Evolutionary conservation across 2,888 invertebrate genomes (phyloP).

Genomic region (Rhamphomyia laevipes): DNA sequence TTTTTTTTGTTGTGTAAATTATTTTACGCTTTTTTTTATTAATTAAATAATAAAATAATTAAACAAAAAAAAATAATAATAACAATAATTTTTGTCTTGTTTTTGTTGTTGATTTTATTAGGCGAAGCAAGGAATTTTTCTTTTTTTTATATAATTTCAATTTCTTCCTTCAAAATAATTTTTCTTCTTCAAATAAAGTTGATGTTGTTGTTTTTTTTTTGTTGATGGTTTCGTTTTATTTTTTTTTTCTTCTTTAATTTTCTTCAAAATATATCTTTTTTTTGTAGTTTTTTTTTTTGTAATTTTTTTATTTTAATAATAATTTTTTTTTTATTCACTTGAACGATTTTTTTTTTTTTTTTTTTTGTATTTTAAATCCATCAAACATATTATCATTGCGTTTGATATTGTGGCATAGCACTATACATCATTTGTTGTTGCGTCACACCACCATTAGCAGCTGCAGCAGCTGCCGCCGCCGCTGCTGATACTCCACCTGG

Average conservation of each 20-base stretch:
- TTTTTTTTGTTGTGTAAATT: too few relatives aligned
- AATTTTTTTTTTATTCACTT: neutral
- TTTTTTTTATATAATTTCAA: too few relatives aligned
- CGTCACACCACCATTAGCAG: slow-evolving; percentile 44
- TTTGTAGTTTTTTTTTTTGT: neutral
- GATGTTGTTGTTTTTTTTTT: too few relatives aligned
- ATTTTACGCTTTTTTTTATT: too few relatives aligned
- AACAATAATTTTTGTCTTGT: too few relatives aligned
- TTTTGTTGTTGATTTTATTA: too few relatives aligned
- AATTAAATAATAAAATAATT: too few relatives aligned
- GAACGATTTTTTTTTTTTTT: neutral
- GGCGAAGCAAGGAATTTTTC: too few relatives aligned
- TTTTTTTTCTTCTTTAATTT: neutral
- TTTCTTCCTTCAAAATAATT: too few relatives aligned
- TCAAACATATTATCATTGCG: slow-evolving; percentile 53
- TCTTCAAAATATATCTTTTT: neutral
- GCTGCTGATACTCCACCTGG: slow-evolving; percentile 40
- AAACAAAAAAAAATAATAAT: too few relatives aligned
- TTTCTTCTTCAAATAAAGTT: too few relatives aligned
- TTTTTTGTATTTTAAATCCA: neutral
- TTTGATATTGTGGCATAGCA: slow-evolving; percentile 69
- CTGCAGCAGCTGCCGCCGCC: slow-evolving; percentile 35
- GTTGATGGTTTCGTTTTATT: neutral
- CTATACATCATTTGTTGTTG: slow-evolving; percentile 54
- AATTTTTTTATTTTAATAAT: neutral